A percentile compares a stretch with the other conserved stretches of the same genome.
Evolutionary conservation across 2,113 vertebrate genomes (phyloP).

Genomic region (Hippocampus zosterae): DNA sequence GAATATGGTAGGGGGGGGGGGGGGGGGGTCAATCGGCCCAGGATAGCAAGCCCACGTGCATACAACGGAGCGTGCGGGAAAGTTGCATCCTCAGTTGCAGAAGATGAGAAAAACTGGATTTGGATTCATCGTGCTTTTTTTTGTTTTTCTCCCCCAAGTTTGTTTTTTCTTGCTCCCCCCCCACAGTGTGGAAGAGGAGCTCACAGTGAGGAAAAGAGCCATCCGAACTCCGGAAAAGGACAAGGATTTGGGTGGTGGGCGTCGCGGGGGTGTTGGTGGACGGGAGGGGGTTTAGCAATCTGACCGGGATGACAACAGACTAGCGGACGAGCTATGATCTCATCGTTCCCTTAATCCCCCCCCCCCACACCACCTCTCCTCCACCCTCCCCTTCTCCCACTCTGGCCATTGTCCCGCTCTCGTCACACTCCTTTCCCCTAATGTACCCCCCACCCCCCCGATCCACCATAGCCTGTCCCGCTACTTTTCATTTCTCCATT

Average conservation of each 20-base stretch:
- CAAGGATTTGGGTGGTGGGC: slow-evolving; percentile 8
- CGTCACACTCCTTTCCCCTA: slow-evolving; percentile 53
- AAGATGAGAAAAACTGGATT: background rate
- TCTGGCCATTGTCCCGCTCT: slow-evolving; percentile 56
- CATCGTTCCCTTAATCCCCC: slow-evolving; percentile 63
- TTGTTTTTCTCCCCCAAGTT: background rate
- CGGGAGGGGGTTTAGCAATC: slow-evolving; percentile 56
- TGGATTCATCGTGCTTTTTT: no score
- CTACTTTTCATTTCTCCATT: slow-evolving; percentile 41
- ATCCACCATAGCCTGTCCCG: slow-evolving; percentile 24
- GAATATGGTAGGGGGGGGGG: no score
- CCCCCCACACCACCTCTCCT: background rate
- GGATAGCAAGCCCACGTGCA: background rate
- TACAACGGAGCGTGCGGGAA: background rate
- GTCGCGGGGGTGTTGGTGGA: slow-evolving; percentile 7
- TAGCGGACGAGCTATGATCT: slow-evolving; percentile 80
- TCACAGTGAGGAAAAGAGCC: slow-evolving; percentile 61
- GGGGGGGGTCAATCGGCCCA: background rate
- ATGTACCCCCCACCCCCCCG: slow-evolving; percentile 18
- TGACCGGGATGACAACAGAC: slow-evolving; percentile 80
- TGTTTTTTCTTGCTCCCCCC: background rate
- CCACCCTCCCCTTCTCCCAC: slow-evolving; percentile 25
- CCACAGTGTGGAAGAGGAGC: slow-evolving; percentile 9
- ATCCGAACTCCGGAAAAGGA: slow-evolving; percentile 49
- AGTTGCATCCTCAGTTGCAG: background rate